A percentile compares a stretch with the other conserved stretches of the same genome.
These are phyloP conservation scores for Stenolophus ochropezus DNA, from an alignment of 2,888 invertebrate genomes.

Conservation along the genomic window DNA sequence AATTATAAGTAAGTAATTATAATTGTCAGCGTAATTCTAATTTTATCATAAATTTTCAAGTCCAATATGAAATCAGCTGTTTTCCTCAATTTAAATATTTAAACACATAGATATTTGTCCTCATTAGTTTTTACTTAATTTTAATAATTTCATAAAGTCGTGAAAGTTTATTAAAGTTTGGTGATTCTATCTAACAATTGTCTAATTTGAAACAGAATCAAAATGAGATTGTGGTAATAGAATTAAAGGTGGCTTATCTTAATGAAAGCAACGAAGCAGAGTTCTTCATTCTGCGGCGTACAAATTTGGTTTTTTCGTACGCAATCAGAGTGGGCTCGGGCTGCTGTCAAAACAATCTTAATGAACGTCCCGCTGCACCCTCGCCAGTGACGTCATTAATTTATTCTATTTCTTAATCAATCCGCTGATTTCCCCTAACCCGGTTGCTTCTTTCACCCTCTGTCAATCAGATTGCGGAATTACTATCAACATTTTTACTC, in stretches of 20 bases:
- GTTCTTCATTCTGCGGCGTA: constrained; percentile 56
- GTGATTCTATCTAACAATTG: too few species aligned
- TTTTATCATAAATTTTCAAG: too few species aligned
- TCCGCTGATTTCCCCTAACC: constrained; percentile 56
- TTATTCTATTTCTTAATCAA: constrained; percentile 61
- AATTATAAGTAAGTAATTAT: too few species aligned
- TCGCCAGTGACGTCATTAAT: constrained; percentile 59
- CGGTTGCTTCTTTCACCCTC: constrained; percentile 34
- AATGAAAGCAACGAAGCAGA: constrained; percentile 70
- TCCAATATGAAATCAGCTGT: too few species aligned
- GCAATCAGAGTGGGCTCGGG: constrained; percentile 50
- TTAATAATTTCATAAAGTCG: too few species aligned
- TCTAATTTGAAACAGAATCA: not conserved
- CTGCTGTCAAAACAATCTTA: constrained; percentile 69
- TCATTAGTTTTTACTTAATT: too few species aligned
- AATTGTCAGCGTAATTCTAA: too few species aligned
- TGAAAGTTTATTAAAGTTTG: too few species aligned
- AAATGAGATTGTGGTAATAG: constrained; percentile 65
- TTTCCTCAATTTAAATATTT: too few species aligned
- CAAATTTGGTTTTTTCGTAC: constrained; percentile 51
- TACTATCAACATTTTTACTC: constrained; percentile 21
- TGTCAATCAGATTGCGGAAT: constrained; percentile 41
- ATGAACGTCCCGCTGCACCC: constrained; percentile 64
- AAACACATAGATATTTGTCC: too few species aligned
- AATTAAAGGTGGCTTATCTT: constrained; percentile 71